Evolutionary conservation across 2,888 invertebrate genomes (phyloP), one percentile per base, ranked within the genome.

Genomic region (Lacanobia wlatinum): DNA sequence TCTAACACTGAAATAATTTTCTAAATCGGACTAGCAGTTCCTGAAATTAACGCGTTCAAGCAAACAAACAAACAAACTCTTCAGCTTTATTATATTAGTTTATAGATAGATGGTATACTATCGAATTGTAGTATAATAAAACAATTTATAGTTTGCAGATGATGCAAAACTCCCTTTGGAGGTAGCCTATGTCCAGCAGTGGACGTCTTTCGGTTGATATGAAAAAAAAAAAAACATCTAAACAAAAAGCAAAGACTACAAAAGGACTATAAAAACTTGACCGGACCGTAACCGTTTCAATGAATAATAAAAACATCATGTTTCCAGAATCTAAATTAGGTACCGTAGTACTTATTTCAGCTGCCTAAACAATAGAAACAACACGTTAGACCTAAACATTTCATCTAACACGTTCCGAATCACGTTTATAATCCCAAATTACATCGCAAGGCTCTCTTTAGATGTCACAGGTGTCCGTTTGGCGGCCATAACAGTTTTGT

Each of bases 381-480:
- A 21, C 68, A 55, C 58, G 28, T 58, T 60, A 59, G 40, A 68
- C 59, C 58, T 48, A 28, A 48, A 65, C 43, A 58, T 62, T 77
- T 43, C 62, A 9, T 18, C 21, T 10, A 38, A 65, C 65, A 70
- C 65, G 70, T 68, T 28, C 55, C 38, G 43, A 64, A 70, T 58
- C 62, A 40, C 69, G 40, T 56, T 69, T 70, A 58, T 76, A 70
- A 67, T 78, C 65, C 55, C 50, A 60, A 76, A 86, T 83, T 70
- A 83, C 62, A 56, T 65, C 40, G 66, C 58, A 61, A 65, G 28
- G 60, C 55, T 55, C 60, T 64, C 21, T 69, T 80, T 60, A 73
- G 76, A 56, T 71, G 84, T 81, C 87, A 85, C 85, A 87, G 85
- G 85, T 87, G 85, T 78, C 72, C 71, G 68, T 64, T 70, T 68